Evolutionary conservation across 2,113 vertebrate genomes (phyloP), one percentile per base, ranked within the genome.

Genomic region (Carassius gibelio): DNA sequence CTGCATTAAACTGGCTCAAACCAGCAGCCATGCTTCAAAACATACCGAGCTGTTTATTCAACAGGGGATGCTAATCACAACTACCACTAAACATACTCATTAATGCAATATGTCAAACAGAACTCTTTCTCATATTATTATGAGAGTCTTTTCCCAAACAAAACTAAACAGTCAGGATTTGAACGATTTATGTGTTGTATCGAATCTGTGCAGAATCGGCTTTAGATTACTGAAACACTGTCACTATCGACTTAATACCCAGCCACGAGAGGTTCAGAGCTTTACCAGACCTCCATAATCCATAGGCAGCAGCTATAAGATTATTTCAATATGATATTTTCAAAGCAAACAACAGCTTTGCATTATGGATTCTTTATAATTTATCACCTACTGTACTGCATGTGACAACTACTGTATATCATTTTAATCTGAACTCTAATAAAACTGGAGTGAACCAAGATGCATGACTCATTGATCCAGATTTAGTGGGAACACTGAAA

Each of bases 291-390:
- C 66, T 36, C 30, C 15, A 36, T 69, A 45, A 48, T 74, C 36
- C 42, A 48, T 13, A 48, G n/a, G 30, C 66, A 36, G 42, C 72
- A 75, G 72, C 21, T 50, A 48, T 50, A 50, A 50, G 42, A 26
- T 48, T 5, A 50, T 50, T 50, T 75, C 5, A 11, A 45, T 1
- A 48, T 74, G 21, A 48, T 74, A 5, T n/a, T 74, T 11, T 74
- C 5, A 48, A 74, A 15, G 71, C n/a, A 75, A 75, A 75, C 71
- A 75, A 23, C n/a, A 75, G 21, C 42, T 74, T 74, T 74, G 71
- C 71, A 13, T 45, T 48, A 13, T 74, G 21, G 42, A 13, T 48
- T 74, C 42, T 68, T 68, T 68, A 34, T 34, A 8, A 7, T 68
- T 68, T 8, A 68, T 14, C n/a, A 9, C 66, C 30, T 69, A 26